Percentiles rank a stretch among this genome's conserved stretches.
These are phyloP conservation scores for Diachasma alloeum DNA, from an alignment of 1,140 invertebrate genomes.

Conservation along the genomic window DNA sequence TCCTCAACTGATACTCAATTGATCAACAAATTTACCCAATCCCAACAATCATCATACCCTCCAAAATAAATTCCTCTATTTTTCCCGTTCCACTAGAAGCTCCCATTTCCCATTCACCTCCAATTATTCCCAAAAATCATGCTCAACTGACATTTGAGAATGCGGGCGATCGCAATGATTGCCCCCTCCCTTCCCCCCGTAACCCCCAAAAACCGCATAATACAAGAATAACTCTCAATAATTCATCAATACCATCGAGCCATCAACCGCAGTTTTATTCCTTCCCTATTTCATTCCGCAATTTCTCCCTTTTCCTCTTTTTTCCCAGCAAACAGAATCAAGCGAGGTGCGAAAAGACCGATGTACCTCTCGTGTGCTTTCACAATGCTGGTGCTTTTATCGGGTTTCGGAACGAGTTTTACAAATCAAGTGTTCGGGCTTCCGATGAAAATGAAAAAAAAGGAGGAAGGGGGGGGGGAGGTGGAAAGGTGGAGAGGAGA, in stretches of 20 bases:
- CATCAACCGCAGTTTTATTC: background rate
- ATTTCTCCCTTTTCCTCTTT: slow-evolving; percentile 12
- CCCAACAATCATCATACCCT: no score
- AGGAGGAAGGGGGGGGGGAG: background rate
- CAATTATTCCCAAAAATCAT: background rate
- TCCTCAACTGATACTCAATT: no score
- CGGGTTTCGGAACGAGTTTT: slow-evolving; percentile 19
- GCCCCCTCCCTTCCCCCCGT: no score
- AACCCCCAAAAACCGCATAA: background rate
- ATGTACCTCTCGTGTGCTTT: slow-evolving; percentile 5
- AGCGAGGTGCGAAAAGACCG: background rate
- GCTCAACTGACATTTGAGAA: background rate
- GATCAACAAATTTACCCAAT: no score
- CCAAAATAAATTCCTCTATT: no score
- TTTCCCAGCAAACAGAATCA: slow-evolving; percentile 18
- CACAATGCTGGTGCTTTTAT: slow-evolving; percentile 21
- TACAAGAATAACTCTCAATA: background rate
- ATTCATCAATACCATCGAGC: background rate
- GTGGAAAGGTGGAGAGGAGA: background rate
- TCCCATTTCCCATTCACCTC: background rate
- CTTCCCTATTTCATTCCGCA: slow-evolving; percentile 3
- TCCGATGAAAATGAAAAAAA: slow-evolving; percentile 22
- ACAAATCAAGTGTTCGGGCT: slow-evolving; percentile 25
- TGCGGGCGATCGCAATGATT: background rate
- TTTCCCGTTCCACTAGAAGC: background rate